Percentiles rank a stretch among this genome's conserved stretches.
Evolutionary conservation across 2,113 vertebrate genomes (phyloP).

Genomic region (Corythornis madagascariensis): DNA sequence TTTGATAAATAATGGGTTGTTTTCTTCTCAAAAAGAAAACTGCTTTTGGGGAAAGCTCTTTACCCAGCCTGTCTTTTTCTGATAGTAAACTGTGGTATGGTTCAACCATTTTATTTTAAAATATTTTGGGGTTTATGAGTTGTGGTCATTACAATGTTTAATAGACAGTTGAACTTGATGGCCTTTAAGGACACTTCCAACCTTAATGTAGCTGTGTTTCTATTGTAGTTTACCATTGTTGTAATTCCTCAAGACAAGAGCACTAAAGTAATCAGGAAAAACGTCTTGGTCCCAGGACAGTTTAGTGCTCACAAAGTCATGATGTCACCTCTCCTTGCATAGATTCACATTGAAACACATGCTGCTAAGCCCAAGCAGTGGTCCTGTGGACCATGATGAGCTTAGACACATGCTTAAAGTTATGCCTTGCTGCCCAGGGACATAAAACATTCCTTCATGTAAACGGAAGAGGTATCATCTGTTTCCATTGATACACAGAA

Average conservation of each 20-base stretch:
- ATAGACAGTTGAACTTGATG: too few relatives aligned
- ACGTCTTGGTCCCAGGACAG: not conserved
- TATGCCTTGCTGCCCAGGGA: not conserved
- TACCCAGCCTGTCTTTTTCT: not conserved
- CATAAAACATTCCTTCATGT: not conserved
- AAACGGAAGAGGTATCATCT: not conserved
- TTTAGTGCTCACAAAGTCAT: not conserved
- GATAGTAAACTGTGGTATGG: not conserved
- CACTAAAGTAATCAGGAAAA: not conserved
- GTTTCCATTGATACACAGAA: too few relatives aligned
- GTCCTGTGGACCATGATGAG: not conserved
- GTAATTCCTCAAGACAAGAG: not conserved
- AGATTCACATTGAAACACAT: not conserved
- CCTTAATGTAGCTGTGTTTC: too few relatives aligned
- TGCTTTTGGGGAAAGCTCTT: not conserved
- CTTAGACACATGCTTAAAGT: not conserved
- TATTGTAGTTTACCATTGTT: not conserved
- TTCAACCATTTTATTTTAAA: not conserved
- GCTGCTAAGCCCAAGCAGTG: not conserved
- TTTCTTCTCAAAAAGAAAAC: not conserved
- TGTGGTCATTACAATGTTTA: too few relatives aligned
- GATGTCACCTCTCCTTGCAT: not conserved
- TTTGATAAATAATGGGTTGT: constrained; percentile 1
- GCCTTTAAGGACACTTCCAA: too few relatives aligned
- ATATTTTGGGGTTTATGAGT: not conserved